Percentiles rank a stretch among this genome's conserved stretches.
Evolutionary conservation across 23 tunicate species (phyloP).

Genomic region (Oikopleura albicans): DNA sequence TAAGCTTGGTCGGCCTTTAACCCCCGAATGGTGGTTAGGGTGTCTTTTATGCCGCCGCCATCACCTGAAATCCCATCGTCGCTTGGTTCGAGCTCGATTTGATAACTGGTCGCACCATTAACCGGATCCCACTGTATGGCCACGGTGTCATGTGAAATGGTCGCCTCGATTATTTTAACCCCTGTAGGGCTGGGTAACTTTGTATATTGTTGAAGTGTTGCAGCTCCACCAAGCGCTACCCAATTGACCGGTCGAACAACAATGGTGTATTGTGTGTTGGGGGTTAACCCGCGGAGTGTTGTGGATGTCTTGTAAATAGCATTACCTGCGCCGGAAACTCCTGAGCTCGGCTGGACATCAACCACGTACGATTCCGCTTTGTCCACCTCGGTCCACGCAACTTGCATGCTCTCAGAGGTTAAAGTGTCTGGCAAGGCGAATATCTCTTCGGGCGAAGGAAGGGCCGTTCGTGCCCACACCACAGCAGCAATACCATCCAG

Average conservation of each 20-base stretch:
- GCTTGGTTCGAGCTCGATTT: conserved; percentile 23
- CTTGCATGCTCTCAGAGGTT: conserved; percentile 31
- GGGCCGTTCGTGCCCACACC: conserved; percentile 22
- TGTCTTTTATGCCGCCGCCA: conserved; percentile 32
- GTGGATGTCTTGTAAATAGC: conserved; percentile 28
- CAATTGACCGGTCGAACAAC: conserved; percentile 38
- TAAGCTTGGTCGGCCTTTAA: conserved; percentile 45
- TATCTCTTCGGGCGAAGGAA: conserved; percentile 38
- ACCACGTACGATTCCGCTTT: conserved; percentile 37
- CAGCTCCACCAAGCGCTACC: conserved; percentile 56
- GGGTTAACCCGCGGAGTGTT: conserved; percentile 40
- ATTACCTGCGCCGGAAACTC: conserved; percentile 45
- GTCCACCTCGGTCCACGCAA: conserved; percentile 40
- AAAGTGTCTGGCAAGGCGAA: conserved; percentile 37
- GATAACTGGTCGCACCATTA: conserved; percentile 37
- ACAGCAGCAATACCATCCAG: background rate
- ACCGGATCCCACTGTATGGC: conserved; percentile 74
- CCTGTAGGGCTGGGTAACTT: conserved; percentile 31
- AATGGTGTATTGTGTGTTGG: conserved; percentile 62
- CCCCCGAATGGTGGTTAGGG: conserved; percentile 22
- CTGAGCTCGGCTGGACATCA: conserved; percentile 45
- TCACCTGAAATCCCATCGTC: conserved; percentile 20
- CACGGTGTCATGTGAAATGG: conserved; percentile 39
- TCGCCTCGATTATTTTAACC: conserved; percentile 27
- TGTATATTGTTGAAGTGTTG: conserved; percentile 33